phyloP scores from a whole-genome alignment of 2,113 vertebrate species.

The Carassius auratus region DNA sequence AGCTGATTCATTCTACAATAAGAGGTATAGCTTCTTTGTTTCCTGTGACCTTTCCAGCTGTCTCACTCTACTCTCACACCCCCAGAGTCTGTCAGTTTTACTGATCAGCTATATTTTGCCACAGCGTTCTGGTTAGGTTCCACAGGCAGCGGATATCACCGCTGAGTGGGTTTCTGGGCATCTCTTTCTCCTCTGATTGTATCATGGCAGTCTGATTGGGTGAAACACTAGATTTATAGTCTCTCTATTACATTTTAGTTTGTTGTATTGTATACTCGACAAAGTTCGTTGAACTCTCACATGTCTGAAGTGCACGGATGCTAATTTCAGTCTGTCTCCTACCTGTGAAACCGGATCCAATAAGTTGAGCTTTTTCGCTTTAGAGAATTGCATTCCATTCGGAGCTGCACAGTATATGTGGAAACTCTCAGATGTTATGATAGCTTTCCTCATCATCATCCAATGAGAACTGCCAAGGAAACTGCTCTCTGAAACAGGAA shows the following conservation, averaged over 20 bases:
- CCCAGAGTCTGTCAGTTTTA: slow-evolving; percentile 68
- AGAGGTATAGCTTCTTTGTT: slow-evolving; percentile 73
- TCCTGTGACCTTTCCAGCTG: slow-evolving; percentile 73
- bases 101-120: slow-evolving; percentile 70
- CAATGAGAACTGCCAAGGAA: slow-evolving; percentile 28
- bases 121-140: slow-evolving; percentile 63
- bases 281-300: slow-evolving; percentile 12
- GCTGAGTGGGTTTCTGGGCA: slow-evolving; percentile 50
- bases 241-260: slow-evolving; percentile 24
- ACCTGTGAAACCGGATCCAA: slow-evolving; percentile 14
- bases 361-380: not conserved
- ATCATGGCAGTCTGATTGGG: slow-evolving; percentile 53
- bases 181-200: slow-evolving; percentile 49
- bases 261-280: slow-evolving; percentile 36
- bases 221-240: slow-evolving; percentile 52
- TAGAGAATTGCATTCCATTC: not conserved
- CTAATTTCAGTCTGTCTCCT: slow-evolving; percentile 39
- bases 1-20: slow-evolving; percentile 73
- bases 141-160: slow-evolving; percentile 66
- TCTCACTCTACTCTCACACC: slow-evolving; percentile 58
- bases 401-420: slow-evolving; percentile 2
- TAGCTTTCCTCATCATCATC: slow-evolving; percentile 23
- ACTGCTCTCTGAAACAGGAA: slow-evolving; percentile 1
- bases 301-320: slow-evolving; percentile 34
- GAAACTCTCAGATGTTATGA: slow-evolving; percentile 35